Evolutionary conservation across 2,888 invertebrate genomes (phyloP).

Genomic region (Ochropleura leucogaster): DNA sequence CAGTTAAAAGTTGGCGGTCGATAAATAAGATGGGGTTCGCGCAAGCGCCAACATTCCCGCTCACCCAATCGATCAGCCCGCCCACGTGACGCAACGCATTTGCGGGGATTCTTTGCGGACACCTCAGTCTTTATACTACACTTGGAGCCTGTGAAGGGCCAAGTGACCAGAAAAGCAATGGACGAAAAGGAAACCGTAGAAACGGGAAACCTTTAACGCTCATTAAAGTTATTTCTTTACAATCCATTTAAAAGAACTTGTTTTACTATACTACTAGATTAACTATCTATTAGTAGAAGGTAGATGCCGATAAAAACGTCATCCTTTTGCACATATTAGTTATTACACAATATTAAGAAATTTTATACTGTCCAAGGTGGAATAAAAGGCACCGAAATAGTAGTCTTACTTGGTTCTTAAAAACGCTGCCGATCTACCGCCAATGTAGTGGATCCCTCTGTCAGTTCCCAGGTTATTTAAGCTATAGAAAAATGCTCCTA

Average conservation of each 20-base stretch:
- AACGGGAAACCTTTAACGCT: neutral
- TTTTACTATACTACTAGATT: neutral
- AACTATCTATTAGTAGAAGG: neutral
- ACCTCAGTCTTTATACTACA: slow-evolving; percentile 72
- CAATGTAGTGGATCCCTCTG: neutral
- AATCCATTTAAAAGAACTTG: neutral
- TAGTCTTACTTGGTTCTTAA: slow-evolving; percentile 19
- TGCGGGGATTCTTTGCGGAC: slow-evolving; percentile 88
- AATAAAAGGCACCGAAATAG: slow-evolving; percentile 2
- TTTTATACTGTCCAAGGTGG: slow-evolving; percentile 7
- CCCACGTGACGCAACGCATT: slow-evolving; percentile 90
- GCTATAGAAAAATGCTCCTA: neutral
- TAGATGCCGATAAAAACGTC: slow-evolving; percentile 33
- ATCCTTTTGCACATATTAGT: slow-evolving; percentile 34
- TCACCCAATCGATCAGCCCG: slow-evolving; percentile 86
- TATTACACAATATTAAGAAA: slow-evolving; percentile 49
- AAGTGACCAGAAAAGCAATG: slow-evolving; percentile 14
- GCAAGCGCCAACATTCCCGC: slow-evolving; percentile 82
- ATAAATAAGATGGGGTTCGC: slow-evolving; percentile 85
- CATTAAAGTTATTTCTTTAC: neutral
- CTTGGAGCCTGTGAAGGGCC: slow-evolving; percentile 46
- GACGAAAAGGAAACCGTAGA: slow-evolving; percentile 18
- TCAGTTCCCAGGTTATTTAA: neutral
- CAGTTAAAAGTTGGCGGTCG: slow-evolving; percentile 86
- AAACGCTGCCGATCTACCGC: slow-evolving; percentile 5